A percentile compares a stretch with the other conserved stretches of the same genome.
Evolutionary conservation across 2,113 vertebrate species (phyloP).

Genomic region (Crypturellus undulatus): DNA sequence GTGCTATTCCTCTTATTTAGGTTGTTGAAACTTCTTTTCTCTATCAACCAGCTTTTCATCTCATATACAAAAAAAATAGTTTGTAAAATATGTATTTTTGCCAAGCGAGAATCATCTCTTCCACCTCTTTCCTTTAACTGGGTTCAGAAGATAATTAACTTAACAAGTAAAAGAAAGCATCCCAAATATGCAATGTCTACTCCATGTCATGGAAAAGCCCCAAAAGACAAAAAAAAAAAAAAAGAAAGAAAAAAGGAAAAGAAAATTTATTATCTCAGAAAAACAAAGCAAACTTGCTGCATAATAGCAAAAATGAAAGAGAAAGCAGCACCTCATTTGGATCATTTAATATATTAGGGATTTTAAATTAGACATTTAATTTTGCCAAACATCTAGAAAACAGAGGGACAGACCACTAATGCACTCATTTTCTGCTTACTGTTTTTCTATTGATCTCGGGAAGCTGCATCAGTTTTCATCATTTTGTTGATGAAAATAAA

Average conservation of each 20-base stretch:
- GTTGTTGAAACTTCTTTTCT: neutral
- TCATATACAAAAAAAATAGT: neutral
- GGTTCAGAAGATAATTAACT: neutral
- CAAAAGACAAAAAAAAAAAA: neutral
- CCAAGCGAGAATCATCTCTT: neutral
- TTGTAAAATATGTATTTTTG: neutral
- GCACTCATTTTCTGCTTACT: neutral
- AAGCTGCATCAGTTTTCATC: neutral
- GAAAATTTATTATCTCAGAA: neutral
- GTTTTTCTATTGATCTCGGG: neutral
- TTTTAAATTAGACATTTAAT: neutral
- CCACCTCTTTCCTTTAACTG: neutral
- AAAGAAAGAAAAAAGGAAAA: neutral
- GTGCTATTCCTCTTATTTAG: neutral
- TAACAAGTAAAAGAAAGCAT: neutral
- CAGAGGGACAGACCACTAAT: neutral
- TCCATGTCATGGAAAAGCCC: neutral
- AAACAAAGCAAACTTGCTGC: neutral
- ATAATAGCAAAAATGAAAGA: neutral
- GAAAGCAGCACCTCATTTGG: neutral
- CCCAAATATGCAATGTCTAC: neutral
- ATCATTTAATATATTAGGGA: neutral
- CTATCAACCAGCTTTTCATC: neutral
- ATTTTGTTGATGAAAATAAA: neutral
- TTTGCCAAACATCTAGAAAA: neutral